These are phyloP conservation scores for Scolopax bukidnonensis DNA, from an alignment of 2,797 vertebrate genomes.

Conservation along the genomic window DNA sequence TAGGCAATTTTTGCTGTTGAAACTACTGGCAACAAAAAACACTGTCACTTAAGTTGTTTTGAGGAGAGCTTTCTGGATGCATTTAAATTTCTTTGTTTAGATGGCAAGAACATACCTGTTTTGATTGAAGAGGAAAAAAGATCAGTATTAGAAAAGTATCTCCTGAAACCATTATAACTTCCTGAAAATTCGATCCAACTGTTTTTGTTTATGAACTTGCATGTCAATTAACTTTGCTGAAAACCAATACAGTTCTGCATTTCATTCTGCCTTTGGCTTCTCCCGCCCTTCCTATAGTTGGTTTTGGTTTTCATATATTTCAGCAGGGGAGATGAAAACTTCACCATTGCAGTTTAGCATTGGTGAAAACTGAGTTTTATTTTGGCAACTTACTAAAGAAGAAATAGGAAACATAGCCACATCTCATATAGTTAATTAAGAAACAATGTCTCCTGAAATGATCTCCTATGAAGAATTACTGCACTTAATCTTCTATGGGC, in stretches of 20 bases:
- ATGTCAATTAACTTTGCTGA: background rate
- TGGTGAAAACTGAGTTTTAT: background rate
- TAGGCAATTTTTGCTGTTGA: background rate
- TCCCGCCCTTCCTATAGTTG: accelerated
- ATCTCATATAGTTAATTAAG: background rate
- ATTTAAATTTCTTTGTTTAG: background rate
- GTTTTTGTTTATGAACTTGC: background rate
- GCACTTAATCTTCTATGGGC: background rate
- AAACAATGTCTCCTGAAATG: background rate
- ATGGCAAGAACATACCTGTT: background rate
- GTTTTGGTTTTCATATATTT: background rate
- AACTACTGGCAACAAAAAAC: background rate
- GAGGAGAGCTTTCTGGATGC: background rate
- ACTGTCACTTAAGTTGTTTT: background rate
- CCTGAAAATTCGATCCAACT: background rate
- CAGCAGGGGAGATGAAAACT: background rate
- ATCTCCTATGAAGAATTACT: background rate
- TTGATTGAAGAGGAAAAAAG: background rate
- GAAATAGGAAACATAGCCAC: background rate
- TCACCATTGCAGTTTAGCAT: background rate
- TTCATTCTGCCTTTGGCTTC: background rate
- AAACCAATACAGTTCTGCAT: background rate
- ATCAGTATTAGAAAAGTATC: background rate
- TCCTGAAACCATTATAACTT: background rate
- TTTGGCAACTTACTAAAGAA: background rate